Percentiles rank a stretch among this genome's conserved stretches.
phyloP scores from a whole-genome alignment of 2,888 invertebrate genomes.

The Pristionchus mayeri region DNA sequence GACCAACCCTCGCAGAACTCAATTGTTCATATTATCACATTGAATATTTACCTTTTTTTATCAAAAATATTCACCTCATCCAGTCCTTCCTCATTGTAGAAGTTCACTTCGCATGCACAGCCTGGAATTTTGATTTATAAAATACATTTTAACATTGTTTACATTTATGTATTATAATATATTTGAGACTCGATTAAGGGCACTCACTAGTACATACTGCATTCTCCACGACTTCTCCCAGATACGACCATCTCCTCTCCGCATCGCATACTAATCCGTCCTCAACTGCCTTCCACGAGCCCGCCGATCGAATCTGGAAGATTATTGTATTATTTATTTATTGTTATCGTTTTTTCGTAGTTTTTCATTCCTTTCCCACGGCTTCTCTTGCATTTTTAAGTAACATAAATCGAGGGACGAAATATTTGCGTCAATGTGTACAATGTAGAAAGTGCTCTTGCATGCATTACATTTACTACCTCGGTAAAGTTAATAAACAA shows the following conservation, averaged over 20 bases:
- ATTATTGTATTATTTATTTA: too few relatives aligned
- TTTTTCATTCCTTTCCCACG: neutral
- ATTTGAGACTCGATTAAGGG: too few relatives aligned
- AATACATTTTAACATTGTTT: too few relatives aligned
- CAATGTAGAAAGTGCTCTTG: constrained; percentile 11
- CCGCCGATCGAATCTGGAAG: neutral
- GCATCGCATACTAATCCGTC: constrained; percentile 46
- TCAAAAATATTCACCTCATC: constrained; percentile 33
- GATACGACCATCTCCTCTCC: constrained; percentile 46
- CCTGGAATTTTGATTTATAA: too few relatives aligned
- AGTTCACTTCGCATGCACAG: constrained; percentile 35
- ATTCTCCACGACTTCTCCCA: constrained; percentile 38
- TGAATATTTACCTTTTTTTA: neutral
- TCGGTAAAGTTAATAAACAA: too few relatives aligned
- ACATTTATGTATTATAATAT: too few relatives aligned
- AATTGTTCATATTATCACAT: neutral
- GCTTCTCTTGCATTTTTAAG: too few relatives aligned
- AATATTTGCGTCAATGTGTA: too few relatives aligned
- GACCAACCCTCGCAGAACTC: constrained; percentile 50
- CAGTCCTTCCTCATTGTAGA: constrained; percentile 46
- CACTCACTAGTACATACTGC: constrained; percentile 46
- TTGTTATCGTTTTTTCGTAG: too few relatives aligned
- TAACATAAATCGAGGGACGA: too few relatives aligned
- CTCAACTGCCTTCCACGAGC: constrained; percentile 22
- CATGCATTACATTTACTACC: too few relatives aligned